These are phyloP conservation scores for Chionodraco myersi DNA, from an alignment of 2,113 vertebrate genomes.

Conservation along the genomic window DNA sequence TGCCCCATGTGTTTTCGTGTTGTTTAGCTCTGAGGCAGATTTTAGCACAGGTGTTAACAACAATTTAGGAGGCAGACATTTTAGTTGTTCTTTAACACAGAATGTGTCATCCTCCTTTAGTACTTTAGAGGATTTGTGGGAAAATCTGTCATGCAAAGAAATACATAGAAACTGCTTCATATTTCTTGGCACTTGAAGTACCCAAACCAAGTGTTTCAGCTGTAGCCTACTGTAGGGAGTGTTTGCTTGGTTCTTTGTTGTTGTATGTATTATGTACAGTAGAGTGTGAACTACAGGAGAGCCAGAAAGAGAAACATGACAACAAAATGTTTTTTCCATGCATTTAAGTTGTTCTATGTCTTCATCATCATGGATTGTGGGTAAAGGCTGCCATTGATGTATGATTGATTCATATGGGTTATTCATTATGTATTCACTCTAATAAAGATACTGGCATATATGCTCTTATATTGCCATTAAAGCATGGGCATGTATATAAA, in stretches of 20 bases:
- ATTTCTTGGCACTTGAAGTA: not conserved
- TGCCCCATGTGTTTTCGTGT: conserved; percentile 31
- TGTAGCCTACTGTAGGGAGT: not conserved
- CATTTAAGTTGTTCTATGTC: not conserved
- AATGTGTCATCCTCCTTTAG: conserved; percentile 16
- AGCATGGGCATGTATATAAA: not conserved
- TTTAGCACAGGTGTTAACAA: conserved; percentile 55
- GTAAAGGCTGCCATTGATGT: not conserved
- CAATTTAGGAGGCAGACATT: conserved; percentile 35
- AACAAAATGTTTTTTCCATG: not conserved
- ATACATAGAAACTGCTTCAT: not conserved
- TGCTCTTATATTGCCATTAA: not conserved
- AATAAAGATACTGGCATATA: not conserved
- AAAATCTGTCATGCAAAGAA: not conserved
- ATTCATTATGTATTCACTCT: not conserved
- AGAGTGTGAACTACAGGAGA: not conserved
- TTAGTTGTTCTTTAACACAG: conserved; percentile 7
- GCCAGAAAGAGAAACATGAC: not conserved
- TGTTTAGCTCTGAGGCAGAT: conserved; percentile 49
- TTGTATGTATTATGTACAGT: not conserved
- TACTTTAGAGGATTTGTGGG: conserved; percentile 24
- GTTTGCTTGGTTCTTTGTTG: not conserved
- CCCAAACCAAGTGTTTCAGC: not conserved
- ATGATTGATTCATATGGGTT: not conserved
- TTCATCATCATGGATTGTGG: not conserved